A percentile compares a stretch with the other conserved stretches of the same genome.
phyloP scores from a whole-genome alignment of 1,140 invertebrate species.

The Cecropterus lyciades region DNA sequence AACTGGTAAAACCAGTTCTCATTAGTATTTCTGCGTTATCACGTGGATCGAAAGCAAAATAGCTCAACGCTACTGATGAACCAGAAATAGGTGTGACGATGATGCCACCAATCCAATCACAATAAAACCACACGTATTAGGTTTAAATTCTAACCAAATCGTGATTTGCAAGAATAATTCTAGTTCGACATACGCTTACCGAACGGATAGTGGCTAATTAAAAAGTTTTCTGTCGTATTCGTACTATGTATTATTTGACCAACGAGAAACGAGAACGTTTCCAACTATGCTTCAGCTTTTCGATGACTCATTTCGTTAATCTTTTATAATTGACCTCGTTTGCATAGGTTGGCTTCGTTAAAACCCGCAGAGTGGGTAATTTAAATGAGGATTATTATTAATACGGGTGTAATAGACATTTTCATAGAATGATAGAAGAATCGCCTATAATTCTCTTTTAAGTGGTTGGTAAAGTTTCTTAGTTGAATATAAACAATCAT shows the following conservation, averaged over 20 bases:
- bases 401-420: background rate
- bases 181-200: slow-evolving; percentile 40
- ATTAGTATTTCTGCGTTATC: too few relatives aligned
- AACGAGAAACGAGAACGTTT: slow-evolving; percentile 8
- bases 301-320: slow-evolving; percentile 13
- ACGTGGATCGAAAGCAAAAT: too few relatives aligned
- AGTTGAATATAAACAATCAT: too few relatives aligned
- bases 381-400: background rate
- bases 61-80: too few relatives aligned
- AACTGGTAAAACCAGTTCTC: too few relatives aligned
- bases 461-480: too few relatives aligned
- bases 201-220: slow-evolving; percentile 47
- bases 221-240: slow-evolving; percentile 47
- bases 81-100: too few relatives aligned
- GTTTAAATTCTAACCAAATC: background rate
- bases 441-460: background rate
- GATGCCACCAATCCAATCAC: too few relatives aligned
- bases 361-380: background rate
- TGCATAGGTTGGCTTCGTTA: background rate
- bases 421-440: background rate
- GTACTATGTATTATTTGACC: slow-evolving; percentile 34
- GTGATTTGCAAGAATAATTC: background rate
- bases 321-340: slow-evolving; percentile 16
- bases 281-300: slow-evolving; percentile 12
- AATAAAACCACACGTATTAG: too few relatives aligned